Conservation (phyloP, 2,797 vertebrate species). For the Lepus oiostolus region DNA sequence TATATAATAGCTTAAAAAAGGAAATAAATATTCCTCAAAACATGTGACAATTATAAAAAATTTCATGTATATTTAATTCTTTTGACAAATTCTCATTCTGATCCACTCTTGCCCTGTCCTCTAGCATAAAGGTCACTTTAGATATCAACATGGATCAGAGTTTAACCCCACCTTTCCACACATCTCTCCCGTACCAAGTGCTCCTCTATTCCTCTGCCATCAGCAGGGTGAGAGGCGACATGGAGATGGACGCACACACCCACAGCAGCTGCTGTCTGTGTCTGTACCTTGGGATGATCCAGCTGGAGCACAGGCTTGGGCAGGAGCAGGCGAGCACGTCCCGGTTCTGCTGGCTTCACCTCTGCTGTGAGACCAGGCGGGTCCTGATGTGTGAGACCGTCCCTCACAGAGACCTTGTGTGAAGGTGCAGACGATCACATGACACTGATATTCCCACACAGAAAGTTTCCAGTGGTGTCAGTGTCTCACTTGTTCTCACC, state of each 20-base stretch:
- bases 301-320: background rate
- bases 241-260: background rate
- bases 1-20: background rate
- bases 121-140: background rate
- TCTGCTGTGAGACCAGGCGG: background rate
- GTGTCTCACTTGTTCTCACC: background rate
- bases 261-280: background rate
- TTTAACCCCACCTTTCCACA: background rate
- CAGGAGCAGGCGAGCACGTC: too few species aligned
- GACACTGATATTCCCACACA: background rate
- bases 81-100: background rate
- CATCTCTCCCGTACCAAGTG: background rate
- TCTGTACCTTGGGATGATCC: background rate
- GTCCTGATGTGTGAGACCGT: background rate
- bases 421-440: background rate
- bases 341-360: background rate
- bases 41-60: background rate
- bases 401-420: too few species aligned
- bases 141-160: background rate
- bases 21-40: background rate
- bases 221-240: rapidly evolving
- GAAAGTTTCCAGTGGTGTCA: background rate
- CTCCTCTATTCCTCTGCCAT: background rate
- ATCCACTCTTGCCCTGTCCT: background rate
- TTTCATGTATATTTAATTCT: background rate